A percentile compares a stretch with the other conserved stretches of the same genome.
These are phyloP conservation scores for Eurystomus glaucurus DNA, from an alignment of 2,797 vertebrate genomes.

Conservation along the genomic window DNA sequence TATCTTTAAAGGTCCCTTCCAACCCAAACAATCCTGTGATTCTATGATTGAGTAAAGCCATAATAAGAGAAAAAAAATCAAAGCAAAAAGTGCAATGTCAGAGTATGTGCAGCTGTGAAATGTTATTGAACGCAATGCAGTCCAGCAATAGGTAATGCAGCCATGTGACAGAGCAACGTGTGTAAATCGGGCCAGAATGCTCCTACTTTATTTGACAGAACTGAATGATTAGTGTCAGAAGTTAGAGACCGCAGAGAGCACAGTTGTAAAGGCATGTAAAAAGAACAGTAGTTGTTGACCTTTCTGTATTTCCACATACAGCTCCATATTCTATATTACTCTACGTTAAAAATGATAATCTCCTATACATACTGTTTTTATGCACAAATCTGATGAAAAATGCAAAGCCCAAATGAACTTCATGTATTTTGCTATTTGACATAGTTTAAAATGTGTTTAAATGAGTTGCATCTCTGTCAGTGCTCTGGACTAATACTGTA, in stretches of 20 bases:
- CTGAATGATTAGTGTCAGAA: not conserved
- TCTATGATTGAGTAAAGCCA: not conserved
- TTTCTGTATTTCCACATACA: not conserved
- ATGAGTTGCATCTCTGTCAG: not conserved
- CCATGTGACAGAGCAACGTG: not conserved
- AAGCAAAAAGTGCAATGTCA: not conserved
- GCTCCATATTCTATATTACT: accelerated
- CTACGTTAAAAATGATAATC: not conserved
- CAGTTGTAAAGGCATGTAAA: accelerated
- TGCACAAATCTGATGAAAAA: not conserved
- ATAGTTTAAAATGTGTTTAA: constrained; percentile 8
- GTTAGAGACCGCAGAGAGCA: not conserved
- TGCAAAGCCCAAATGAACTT: not conserved
- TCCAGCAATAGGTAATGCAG: not conserved
- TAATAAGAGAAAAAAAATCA: not conserved
- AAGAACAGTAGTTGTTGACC: not conserved
- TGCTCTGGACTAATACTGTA: not conserved
- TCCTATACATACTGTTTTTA: not conserved
- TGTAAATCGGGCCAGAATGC: not conserved
- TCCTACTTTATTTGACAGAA: not conserved
- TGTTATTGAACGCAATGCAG: not conserved
- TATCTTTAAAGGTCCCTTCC: not conserved
- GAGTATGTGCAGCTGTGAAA: not conserved
- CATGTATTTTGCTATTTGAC: not conserved
- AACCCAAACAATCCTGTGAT: not conserved